Percentiles rank a stretch among this genome's conserved stretches.
phyloP scores from a whole-genome alignment of 2,888 invertebrate species.

The Zygaena filipendulae region DNA sequence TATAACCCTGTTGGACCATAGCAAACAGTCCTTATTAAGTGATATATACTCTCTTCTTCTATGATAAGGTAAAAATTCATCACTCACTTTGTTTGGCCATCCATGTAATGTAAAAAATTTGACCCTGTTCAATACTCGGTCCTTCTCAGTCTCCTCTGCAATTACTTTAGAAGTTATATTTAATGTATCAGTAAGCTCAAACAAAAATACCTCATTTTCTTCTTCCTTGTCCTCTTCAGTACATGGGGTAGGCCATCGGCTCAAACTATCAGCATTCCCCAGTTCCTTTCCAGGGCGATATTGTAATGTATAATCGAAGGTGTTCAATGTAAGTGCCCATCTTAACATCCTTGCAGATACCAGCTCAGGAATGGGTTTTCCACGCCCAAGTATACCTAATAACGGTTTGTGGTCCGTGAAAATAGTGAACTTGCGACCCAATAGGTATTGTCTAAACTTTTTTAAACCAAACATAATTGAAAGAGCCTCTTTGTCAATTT shows the following conservation, averaged over 20 bases:
- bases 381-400: slow-evolving; percentile 5
- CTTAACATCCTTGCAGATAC: slow-evolving; percentile 13
- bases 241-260: slow-evolving; percentile 7
- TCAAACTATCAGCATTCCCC: slow-evolving; percentile 12
- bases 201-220: slow-evolving; percentile 4
- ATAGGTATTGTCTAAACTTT: slow-evolving; percentile 11
- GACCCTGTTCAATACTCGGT: slow-evolving; percentile 7
- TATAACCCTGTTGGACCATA: slow-evolving; percentile 10
- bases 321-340: slow-evolving; percentile 11
- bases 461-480: slow-evolving; percentile 14
- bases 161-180: slow-evolving; percentile 2
- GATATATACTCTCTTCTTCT: too few species aligned
- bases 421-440: slow-evolving; percentile 10
- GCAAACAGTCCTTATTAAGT: slow-evolving; percentile 10
- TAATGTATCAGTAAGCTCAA: slow-evolving; percentile 3
- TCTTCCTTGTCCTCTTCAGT: background rate
- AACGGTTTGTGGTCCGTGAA: slow-evolving; percentile 12
- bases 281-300: slow-evolving; percentile 11
- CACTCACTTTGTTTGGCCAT: slow-evolving; percentile 10
- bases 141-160: slow-evolving; percentile 10
- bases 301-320: slow-evolving; percentile 8
- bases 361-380: slow-evolving; percentile 13
- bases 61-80: slow-evolving; percentile 4
- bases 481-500: slow-evolving; percentile 14
- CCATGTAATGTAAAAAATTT: slow-evolving; percentile 11